Evolutionary conservation across 2,113 vertebrate species (phyloP).

Genomic region (Hepsetus odoe): DNA sequence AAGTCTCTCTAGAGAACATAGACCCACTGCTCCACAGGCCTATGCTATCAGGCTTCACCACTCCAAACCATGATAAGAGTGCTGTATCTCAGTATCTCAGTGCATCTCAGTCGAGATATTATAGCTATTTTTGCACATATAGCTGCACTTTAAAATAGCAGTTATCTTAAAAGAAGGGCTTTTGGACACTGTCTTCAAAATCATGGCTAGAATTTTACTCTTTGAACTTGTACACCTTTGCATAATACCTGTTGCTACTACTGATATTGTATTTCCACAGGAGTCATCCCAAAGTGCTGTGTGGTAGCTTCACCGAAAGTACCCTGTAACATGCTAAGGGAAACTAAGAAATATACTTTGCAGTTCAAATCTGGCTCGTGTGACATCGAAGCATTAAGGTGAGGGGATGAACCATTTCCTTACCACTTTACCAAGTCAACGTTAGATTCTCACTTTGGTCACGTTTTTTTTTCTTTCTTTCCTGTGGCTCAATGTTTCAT

Average conservation of each 20-base stretch:
- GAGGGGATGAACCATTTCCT: constrained; percentile 49
- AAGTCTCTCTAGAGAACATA: too few species aligned
- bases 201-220: background rate
- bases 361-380: constrained; percentile 59
- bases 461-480: background rate
- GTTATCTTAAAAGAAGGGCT: background rate
- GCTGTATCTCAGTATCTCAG: too few species aligned
- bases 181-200: background rate
- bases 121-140: too few species aligned
- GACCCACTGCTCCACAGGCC: too few species aligned
- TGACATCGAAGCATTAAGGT: constrained; percentile 67
- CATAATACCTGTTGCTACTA: background rate
- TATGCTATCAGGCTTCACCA: too few species aligned
- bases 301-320: fast-evolving
- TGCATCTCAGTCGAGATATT: too few species aligned
- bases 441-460: background rate
- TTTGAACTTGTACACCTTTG: background rate
- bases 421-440: background rate
- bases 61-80: too few species aligned
- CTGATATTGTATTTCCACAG: constrained; percentile 44
- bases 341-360: fast-evolving
- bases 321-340: fast-evolving
- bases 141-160: too few species aligned
- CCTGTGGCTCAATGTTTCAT: background rate
- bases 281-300: constrained; percentile 67